A percentile compares a stretch with the other conserved stretches of the same genome.
Conservation (phyloP, 2,888 invertebrate species). For the Galeopsomyia nigrocyanea region DNA sequence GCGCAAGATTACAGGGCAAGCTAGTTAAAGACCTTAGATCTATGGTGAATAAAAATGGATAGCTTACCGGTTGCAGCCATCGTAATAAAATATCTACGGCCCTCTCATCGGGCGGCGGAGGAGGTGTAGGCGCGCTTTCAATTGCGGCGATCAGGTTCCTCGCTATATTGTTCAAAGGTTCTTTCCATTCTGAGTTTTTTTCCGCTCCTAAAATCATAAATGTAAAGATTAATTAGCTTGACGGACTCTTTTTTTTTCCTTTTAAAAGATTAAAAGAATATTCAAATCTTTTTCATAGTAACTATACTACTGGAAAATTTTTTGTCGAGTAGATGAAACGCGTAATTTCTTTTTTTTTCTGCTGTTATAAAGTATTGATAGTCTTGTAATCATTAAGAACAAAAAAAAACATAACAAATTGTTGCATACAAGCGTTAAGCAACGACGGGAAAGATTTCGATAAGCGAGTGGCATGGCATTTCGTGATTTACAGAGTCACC, state of each 20-base stretch:
- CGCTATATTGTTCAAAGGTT: constrained; percentile 72
- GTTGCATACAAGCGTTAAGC: no score
- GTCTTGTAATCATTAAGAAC: no score
- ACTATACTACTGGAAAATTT: no score
- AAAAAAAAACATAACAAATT: no score
- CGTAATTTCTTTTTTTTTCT: no score
- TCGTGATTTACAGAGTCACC: no score
- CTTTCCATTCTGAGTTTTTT: constrained; percentile 61
- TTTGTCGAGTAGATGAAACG: no score
- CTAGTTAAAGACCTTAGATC: no score
- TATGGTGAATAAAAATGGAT: not conserved
- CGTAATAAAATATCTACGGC: constrained; percentile 76
- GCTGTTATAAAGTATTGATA: no score
- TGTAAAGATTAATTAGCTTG: constrained; percentile 3
- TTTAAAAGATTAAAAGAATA: not conserved
- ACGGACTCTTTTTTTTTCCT: constrained; percentile 3
- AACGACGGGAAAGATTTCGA: no score
- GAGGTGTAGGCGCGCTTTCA: constrained; percentile 76
- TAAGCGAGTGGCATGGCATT: no score
- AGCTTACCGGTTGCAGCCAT: constrained; percentile 74
- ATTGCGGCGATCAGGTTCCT: constrained; percentile 76
- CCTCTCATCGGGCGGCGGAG: constrained; percentile 77
- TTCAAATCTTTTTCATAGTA: not conserved
- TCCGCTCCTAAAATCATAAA: constrained; percentile 54
- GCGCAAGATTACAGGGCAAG: no score